These are phyloP conservation scores for Planiliza haematocheilus DNA, from an alignment of 2,113 vertebrate species.

Conservation along the genomic window DNA sequence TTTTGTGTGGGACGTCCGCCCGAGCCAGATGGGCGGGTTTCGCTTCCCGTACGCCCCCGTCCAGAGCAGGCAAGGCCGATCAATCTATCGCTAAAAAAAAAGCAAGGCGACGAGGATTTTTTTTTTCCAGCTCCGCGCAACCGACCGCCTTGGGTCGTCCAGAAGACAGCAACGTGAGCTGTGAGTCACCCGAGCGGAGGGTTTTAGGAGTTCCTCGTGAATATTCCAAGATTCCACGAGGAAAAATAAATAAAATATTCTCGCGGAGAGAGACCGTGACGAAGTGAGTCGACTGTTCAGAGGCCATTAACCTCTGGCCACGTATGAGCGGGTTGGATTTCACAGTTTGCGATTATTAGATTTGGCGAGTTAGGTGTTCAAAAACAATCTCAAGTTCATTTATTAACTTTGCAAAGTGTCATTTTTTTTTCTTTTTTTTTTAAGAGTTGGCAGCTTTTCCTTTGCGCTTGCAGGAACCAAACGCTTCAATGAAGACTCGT, in stretches of 20 bases:
- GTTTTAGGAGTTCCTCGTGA: conserved; percentile 30
- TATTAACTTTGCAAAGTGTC: conserved; percentile 28
- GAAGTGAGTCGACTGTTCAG: not conserved
- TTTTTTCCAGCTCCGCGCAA: conserved; percentile 46
- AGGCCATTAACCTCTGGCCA: conserved; percentile 15
- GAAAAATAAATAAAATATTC: conserved; percentile 16
- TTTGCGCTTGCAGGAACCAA: conserved; percentile 29
- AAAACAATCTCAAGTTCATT: conserved; percentile 20
- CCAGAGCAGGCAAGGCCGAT: conserved; percentile 49
- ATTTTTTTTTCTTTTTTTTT: conserved; percentile 47
- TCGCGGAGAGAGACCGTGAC: conserved; percentile 17
- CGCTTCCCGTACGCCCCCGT: conserved; percentile 24
- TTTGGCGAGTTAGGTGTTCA: conserved; percentile 6
- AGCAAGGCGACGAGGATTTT: conserved; percentile 35
- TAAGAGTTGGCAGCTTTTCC: conserved; percentile 24
- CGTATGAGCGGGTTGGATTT: not conserved
- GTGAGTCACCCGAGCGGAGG: conserved; percentile 52
- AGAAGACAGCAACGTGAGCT: conserved; percentile 32
- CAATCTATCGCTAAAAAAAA: conserved; percentile 33
- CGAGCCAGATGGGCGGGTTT: conserved; percentile 62
- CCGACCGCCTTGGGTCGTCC: conserved; percentile 46
- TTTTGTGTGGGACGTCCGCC: conserved; percentile 55
- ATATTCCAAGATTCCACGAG: conserved; percentile 32
- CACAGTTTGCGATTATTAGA: conserved; percentile 6
- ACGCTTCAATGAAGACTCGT: conserved; percentile 29